Evolutionary conservation across 2,888 invertebrate genomes (phyloP).

Genomic region (Chloromyia formosa): DNA sequence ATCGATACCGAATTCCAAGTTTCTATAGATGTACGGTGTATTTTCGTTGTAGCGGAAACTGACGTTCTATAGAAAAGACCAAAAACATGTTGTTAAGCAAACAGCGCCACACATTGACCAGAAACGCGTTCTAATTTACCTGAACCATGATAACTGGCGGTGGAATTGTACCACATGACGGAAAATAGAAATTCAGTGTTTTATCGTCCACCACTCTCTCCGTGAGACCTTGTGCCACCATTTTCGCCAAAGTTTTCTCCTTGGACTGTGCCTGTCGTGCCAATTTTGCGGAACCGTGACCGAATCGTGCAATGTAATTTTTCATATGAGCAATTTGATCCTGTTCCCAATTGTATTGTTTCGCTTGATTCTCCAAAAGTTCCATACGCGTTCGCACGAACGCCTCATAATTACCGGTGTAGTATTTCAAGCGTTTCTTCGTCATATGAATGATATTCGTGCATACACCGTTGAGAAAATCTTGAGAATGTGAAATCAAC

Average conservation of each 20-base stretch:
- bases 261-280: slow-evolving; percentile 99
- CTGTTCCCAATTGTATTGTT: slow-evolving; percentile 99
- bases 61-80: slow-evolving; percentile 76
- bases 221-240: slow-evolving; percentile 97
- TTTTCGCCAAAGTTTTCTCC: slow-evolving; percentile 98
- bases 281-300: slow-evolving; percentile 98
- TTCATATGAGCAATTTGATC: slow-evolving; percentile 99
- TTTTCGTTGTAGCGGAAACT: slow-evolving; percentile 91
- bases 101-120: too few relatives aligned
- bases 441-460: slow-evolving; percentile 96
- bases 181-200: slow-evolving; percentile 93
- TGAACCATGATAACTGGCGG: slow-evolving; percentile 99
- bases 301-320: slow-evolving; percentile 98
- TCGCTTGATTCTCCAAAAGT: slow-evolving; percentile 96
- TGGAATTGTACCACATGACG: slow-evolving; percentile 93
- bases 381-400: slow-evolving; percentile 94
- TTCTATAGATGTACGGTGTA: slow-evolving; percentile 92
- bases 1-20: slow-evolving; percentile 98
- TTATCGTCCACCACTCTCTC: slow-evolving; percentile 94
- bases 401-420: slow-evolving; percentile 96
- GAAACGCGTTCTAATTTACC: slow-evolving; percentile 60
- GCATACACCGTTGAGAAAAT: slow-evolving; percentile 97
- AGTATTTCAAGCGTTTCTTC: slow-evolving; percentile 92
- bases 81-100: slow-evolving; percentile 25
- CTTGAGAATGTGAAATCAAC: slow-evolving; percentile 98